Conservation (phyloP, 1,140 invertebrate genomes). For the Tetramorium alpestre region DNA sequence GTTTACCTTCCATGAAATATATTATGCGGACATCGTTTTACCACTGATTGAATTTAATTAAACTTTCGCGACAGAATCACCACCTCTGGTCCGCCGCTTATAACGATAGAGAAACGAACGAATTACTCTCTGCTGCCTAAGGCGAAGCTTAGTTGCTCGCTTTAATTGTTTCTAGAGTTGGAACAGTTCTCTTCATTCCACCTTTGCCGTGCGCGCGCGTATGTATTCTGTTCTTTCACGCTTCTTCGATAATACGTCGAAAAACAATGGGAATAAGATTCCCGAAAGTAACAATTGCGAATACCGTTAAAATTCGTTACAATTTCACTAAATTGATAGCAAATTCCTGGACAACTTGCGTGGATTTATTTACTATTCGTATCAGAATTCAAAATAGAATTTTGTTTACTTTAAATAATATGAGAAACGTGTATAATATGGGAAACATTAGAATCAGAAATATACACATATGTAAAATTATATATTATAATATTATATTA, state of each 20-base stretch:
- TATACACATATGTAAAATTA: not conserved
- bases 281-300: not conserved
- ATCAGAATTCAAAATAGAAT: not conserved
- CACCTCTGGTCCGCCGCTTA: conserved; percentile 1
- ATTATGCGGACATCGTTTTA: conserved; percentile 20
- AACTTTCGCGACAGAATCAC: conserved; percentile 74
- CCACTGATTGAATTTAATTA: conserved; percentile 77
- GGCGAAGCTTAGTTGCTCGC: conserved; percentile 65
- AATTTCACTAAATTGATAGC: not conserved
- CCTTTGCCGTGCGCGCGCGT: not conserved
- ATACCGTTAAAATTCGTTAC: not conserved
- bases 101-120: conserved; percentile 75
- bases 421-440: not conserved
- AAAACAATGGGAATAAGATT: not conserved
- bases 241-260: not conserved
- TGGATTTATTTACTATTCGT: not conserved
- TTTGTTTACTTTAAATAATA: not conserved
- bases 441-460: not conserved
- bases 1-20: conserved; percentile 4
- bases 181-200: conserved; percentile 28
- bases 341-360: not conserved
- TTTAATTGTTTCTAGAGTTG: conserved; percentile 66
- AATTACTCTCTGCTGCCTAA: conserved; percentile 73
- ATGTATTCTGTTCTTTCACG: not conserved
- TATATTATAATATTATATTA: too few species aligned